Evolutionary conservation across 1,140 invertebrate genomes (phyloP), one percentile per base, ranked within the genome.

Genomic region (Hycleus phaleratus): DNA sequence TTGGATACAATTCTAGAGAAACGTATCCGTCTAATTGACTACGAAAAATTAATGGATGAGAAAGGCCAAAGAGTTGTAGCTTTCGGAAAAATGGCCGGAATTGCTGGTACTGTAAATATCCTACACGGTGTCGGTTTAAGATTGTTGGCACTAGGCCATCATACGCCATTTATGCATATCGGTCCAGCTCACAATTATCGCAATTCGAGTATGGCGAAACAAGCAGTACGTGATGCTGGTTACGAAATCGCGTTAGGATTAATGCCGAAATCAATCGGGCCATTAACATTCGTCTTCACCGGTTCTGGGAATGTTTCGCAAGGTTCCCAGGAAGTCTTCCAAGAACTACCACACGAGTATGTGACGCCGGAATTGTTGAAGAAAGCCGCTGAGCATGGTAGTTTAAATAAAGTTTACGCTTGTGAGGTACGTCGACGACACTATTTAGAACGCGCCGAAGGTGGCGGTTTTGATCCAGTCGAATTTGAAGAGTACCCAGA

Each of bases 121-220:
- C 78, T 99, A 1, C 96, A 99, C 70, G 97, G 97, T 3, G 75
- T 99, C 8, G 97, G 97, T 3, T 78, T 99, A 1, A 78, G 97
- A 44, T 78, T 99, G 0, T 73, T 99, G 38, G 97, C 97, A 0
- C 72, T 99, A 3, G 97, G 97, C 2, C 96, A 99, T 76, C 96
- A 99, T 70, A 99, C 97, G 0, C 97, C 97, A 0, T 98, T 99
- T 70, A 97, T 99, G 95, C 94, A 99, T 70, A 93, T 99, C 61
- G 97, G 96, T 5, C 92, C 93, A 10, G 94, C 96, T 0, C 97
- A 99, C 69, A 99, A 99, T 74, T 99, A 99, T 76, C 80, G 95
- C 18, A 96, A 95, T 73, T 96, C 92, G 0, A 94, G 94, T 57
- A 97, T 97, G 91, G 96, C 96, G 0, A 81, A 91, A 26, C 96